Conservation (phyloP, 2,113 vertebrate genomes). For the Embiotoca jacksoni region DNA sequence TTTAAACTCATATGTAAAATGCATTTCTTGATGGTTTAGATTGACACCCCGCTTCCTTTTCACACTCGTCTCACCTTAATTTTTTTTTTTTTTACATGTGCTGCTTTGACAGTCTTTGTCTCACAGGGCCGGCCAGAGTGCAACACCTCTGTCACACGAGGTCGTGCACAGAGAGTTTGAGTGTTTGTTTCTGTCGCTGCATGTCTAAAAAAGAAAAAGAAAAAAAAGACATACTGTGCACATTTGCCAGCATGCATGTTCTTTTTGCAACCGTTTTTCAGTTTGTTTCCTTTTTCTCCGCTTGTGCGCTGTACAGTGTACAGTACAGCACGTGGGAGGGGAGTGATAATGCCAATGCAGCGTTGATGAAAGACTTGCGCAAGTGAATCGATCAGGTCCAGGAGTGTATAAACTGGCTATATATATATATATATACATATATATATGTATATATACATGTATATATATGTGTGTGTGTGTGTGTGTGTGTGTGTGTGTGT, state of each 20-base stretch:
- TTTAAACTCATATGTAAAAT: background rate
- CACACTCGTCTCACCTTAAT: constrained; percentile 46
- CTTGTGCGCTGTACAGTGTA: constrained; percentile 34
- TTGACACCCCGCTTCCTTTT: constrained; percentile 51
- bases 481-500: constrained; percentile 6
- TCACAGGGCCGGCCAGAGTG: background rate
- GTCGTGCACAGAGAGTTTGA: too few relatives aligned
- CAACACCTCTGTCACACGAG: constrained; percentile 48
- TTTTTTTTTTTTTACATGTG: constrained; percentile 9
- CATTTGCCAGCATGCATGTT: background rate
- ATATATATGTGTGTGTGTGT: too few relatives aligned
- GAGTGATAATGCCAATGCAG: constrained; percentile 41
- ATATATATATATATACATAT: too few relatives aligned
- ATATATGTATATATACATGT: too few relatives aligned
- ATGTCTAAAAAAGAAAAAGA: background rate
- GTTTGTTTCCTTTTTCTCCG: constrained; percentile 13
- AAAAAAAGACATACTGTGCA: background rate
- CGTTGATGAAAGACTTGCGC: constrained; percentile 36
- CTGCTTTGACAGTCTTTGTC: background rate
- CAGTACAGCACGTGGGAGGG: constrained; percentile 50
- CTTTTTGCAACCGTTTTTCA: constrained; percentile 18
- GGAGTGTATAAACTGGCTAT: too few relatives aligned
- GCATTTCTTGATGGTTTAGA: constrained; percentile 7
- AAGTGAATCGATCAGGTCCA: constrained; percentile 38
- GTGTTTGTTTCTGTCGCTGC: too few relatives aligned